Base-by-base conservation (phyloP, 2,113 vertebrate genomes). In the Phyllopteryx taeniolatus region DNA sequence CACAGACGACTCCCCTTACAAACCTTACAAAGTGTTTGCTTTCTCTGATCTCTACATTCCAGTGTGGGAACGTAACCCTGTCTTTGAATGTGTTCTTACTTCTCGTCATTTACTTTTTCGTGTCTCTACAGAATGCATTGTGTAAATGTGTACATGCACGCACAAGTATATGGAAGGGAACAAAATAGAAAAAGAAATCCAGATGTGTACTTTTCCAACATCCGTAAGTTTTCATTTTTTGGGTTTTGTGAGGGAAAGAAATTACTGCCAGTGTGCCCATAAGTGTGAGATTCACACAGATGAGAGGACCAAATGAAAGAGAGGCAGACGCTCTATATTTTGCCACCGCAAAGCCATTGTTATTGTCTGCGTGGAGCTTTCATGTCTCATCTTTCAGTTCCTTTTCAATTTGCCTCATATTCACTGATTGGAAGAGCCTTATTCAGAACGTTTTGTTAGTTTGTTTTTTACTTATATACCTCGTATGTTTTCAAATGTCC, bases 341-440 rank as follows among this genome's bases (percentile, higher is more conserved):
- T 86, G 91, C 93, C 88, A 91, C 87, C 76, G 76, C 85, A 89
- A 94, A 92, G 93, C 95, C 93, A 95, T 95, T 68, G 67, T 90
- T 84, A 88, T 78, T 89, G 90, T 92, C 91, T 89, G 90, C 90
- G 77, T 84, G 89, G 93, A 92, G 87, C 90, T 84, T 85, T 85
- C 80, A 80, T 81, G 33, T 83, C 77, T 86, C 73, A 85, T 86
- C 60, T 79, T 85, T 61, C 73, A 82, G 75, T 90, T 85, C 70
- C 85, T 85, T 80, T 86, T 69, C 77, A 85, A 87, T 88, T 85
- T 90, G 89, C 91, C 90, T 94, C 75, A 85, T 90, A 82, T 85
- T 94, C 92, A 94, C 87, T 91, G 92, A 94, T 93, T 88, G 87
- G 92, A 91, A 86, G 86, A 92, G 95, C 96, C 97, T 98, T 99